Evolutionary conservation across 2,888 invertebrate genomes (phyloP), one percentile per base, ranked within the genome.

Genomic region (Cynaeus angustus): DNA sequence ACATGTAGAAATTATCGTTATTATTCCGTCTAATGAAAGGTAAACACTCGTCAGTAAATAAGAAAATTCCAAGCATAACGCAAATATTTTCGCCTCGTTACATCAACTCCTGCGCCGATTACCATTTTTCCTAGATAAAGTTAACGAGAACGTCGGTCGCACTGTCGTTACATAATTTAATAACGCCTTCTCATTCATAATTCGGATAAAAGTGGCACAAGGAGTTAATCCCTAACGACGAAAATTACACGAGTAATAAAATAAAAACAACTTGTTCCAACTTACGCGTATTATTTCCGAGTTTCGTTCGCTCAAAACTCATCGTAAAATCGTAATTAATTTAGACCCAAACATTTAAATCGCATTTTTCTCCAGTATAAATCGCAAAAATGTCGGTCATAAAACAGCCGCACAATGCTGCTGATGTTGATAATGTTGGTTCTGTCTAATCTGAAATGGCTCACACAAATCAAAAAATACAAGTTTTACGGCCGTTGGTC

Each of bases 391-490:
- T 37, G 37, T 33, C 21, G 14, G 13, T 21, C 5, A 12, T 21
- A 45, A 45, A 16, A 45, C 33, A n/a, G 30, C 33, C 52, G n/a
- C 8, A 38, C 8, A 62, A 13, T 26, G 43, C 66, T 50, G 66
- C 33, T 33, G 55, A 55, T 56, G 45, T 55, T 56, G 55, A 66
- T 66, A 66, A 55, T 56, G 66, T 16, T 10, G 10, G 8, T 10
- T 3, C 21, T 66, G 43, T 55, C 55, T 56, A 66, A 66, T 66
- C 58, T 21, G 14, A 26, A 58, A 58, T 48, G 37, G 59, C 61
- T 30, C 41, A 46, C 43, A 65, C 69, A 69, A 69, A 69, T 69
- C 58, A 61, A 70, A 53, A 46, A 70, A 67, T 48, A 10, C 37
- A 28, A 61, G 26, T 26, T 66, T 13, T 4, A 26, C 45, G 53